phyloP scores from a whole-genome alignment of 2,888 invertebrate genomes.

The Hirudinaria manillensis region DNA sequence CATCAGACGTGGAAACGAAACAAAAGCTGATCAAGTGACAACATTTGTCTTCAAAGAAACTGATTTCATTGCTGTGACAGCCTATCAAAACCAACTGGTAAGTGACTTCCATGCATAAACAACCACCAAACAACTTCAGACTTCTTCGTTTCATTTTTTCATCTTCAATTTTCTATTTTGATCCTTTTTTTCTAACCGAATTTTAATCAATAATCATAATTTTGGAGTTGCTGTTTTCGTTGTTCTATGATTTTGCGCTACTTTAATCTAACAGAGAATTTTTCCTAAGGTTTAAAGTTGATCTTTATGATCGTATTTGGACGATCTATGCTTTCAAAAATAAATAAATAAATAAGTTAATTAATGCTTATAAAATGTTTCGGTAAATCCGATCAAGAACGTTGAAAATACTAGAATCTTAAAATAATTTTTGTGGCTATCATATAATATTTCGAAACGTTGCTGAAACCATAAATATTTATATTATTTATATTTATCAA shows the following conservation, averaged over 20 bases:
- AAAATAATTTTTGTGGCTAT: no score
- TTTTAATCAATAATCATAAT: no score
- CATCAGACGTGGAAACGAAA: background rate
- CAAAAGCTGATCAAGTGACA: background rate
- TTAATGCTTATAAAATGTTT: no score
- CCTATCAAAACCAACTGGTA: slow-evolving; percentile 96
- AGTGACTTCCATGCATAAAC: slow-evolving; percentile 42
- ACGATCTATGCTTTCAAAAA: no score
- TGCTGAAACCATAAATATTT: background rate
- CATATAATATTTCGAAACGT: background rate
- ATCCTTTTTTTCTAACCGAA: background rate
- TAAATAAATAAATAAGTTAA: background rate
- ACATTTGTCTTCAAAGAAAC: slow-evolving; percentile 89
- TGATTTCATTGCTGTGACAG: slow-evolving; percentile 96
- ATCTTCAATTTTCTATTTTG: background rate
- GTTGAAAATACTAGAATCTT: no score
- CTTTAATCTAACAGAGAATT: no score
- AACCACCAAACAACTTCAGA: background rate
- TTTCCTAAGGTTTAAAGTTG: no score
- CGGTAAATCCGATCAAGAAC: no score
- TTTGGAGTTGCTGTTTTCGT: no score
- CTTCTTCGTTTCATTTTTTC: background rate
- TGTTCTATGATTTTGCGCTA: no score
- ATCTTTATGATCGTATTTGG: no score
- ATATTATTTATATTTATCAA: background rate